A percentile compares a stretch with the other conserved stretches of the same genome.
phyloP scores from a whole-genome alignment of 1,140 invertebrate genomes.

The Tribolium madens region DNA sequence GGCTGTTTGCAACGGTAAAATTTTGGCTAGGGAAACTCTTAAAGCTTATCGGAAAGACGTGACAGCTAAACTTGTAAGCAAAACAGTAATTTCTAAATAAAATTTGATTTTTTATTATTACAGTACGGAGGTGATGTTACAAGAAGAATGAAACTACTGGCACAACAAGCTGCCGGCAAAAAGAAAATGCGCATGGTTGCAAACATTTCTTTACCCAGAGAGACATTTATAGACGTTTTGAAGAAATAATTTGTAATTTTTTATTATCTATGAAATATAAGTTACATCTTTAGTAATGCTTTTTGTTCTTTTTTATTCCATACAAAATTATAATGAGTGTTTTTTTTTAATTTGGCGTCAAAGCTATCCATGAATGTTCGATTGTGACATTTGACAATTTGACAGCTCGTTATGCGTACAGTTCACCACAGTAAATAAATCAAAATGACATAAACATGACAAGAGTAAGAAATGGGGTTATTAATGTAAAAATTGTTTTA shows the following conservation, averaged over 20 bases:
- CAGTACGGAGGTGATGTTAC: conserved; percentile 95
- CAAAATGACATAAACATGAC: too few species aligned
- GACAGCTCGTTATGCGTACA: too few species aligned
- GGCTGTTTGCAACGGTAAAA: conserved; percentile 83
- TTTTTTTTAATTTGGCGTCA: too few species aligned
- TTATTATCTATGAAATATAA: too few species aligned
- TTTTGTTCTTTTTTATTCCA: background rate
- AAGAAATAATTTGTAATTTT: conserved; percentile 73
- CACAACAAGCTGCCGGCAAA: conserved; percentile 92
- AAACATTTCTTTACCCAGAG: conserved; percentile 89
- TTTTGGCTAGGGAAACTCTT: conserved; percentile 88
- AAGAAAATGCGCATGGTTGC: conserved; percentile 92
- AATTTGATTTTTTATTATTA: conserved; percentile 42
- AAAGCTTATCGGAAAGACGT: conserved; percentile 93
- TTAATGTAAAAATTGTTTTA: too few species aligned
- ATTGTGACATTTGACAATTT: too few species aligned
- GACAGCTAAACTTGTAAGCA: conserved; percentile 88
- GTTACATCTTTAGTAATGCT: too few species aligned
- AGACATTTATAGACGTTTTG: conserved; percentile 94
- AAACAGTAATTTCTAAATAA: background rate
- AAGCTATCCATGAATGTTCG: too few species aligned
- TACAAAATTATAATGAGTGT: conserved; percentile 1
- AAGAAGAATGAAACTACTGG: conserved; percentile 89
- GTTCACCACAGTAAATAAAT: too few species aligned
- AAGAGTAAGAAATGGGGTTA: too few species aligned